These are phyloP conservation scores for Rugalucina vietnamica DNA, from an alignment of 2,888 invertebrate species.

Conservation along the genomic window DNA sequence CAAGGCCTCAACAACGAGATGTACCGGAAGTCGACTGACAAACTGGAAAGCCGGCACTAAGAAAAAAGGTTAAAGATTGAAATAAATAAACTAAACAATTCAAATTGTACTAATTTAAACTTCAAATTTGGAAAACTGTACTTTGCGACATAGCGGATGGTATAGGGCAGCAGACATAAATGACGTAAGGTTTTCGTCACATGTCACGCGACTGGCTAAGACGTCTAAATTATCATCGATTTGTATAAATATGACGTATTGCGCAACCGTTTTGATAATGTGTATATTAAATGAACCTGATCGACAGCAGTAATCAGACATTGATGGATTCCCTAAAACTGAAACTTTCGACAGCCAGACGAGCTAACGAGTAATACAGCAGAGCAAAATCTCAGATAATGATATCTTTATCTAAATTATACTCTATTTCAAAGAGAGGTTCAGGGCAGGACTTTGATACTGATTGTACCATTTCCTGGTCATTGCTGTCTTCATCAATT, in stretches of 20 bases:
- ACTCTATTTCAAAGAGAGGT: too few species aligned
- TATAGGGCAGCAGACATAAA: neutral
- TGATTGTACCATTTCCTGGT: too few species aligned
- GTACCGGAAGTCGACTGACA: too few species aligned
- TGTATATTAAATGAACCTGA: neutral
- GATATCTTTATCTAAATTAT: too few species aligned
- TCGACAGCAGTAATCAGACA: conserved; percentile 1
- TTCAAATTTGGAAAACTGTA: neutral
- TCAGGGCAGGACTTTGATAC: too few species aligned
- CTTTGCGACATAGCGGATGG: neutral
- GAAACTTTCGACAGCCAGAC: neutral
- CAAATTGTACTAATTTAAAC: neutral
- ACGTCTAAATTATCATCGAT: conserved; percentile 14
- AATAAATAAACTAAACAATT: neutral
- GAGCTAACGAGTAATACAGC: too few species aligned
- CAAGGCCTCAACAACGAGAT: too few species aligned
- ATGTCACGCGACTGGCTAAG: neutral
- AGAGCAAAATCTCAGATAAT: too few species aligned
- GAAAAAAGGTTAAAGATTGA: neutral
- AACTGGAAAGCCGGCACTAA: too few species aligned
- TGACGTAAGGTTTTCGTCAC: neutral
- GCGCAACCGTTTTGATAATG: conserved; percentile 6
- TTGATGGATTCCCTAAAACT: neutral
- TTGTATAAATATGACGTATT: conserved; percentile 12
- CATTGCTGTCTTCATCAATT: too few species aligned